Base-by-base conservation (phyloP, 2,888 invertebrate genomes). In the Melinaea marsaeus region DNA sequence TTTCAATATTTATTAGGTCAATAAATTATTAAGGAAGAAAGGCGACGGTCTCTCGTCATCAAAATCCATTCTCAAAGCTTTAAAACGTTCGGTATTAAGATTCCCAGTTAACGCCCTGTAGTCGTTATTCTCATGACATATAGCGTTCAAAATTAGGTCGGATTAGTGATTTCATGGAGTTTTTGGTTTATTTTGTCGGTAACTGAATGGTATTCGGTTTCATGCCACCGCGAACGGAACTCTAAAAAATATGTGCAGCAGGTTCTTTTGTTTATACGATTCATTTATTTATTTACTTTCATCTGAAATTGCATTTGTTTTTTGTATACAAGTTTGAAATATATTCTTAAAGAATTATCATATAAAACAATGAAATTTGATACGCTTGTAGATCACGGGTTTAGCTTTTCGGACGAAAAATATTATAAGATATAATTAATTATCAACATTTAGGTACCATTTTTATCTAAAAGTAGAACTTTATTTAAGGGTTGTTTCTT, bases 121-220 rank as follows among this genome's bases (percentile, higher is more conserved):
- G 78, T 80, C 79, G 80, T 84, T 82, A 81, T 80, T 81, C 79
- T 72, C 72, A 80, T 81, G 83, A 84, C 76, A 75, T 79, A 83
- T 80, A 76, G 77, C 78, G 80, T 81, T 80, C 77, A 78, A 79
- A 84, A 85, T 85, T 85, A 84, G 83, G 79, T 78, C 77, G 83
- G 83, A 85, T 85, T 84, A 84, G 83, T 84, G 84, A 85, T 85
- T 84, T 83, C 80, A 80, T 73, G 80, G 79, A 64, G 74, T 79
- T 79, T 79, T 79, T 78, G 68, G 73, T 72, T 66, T 72, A 74
- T 72, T 74, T 71, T 71, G 69, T 75, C 74, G 70, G 70, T 69
- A 42, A 58, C 55, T 67, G 65, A 67, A 65, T 54, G 61, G 58
- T 80, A 78, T 83, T 78, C 64, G 72, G 76, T 81, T 81, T 74